phyloP scores from a whole-genome alignment of 2,797 vertebrate species.

The Pygocentrus nattereri region DNA sequence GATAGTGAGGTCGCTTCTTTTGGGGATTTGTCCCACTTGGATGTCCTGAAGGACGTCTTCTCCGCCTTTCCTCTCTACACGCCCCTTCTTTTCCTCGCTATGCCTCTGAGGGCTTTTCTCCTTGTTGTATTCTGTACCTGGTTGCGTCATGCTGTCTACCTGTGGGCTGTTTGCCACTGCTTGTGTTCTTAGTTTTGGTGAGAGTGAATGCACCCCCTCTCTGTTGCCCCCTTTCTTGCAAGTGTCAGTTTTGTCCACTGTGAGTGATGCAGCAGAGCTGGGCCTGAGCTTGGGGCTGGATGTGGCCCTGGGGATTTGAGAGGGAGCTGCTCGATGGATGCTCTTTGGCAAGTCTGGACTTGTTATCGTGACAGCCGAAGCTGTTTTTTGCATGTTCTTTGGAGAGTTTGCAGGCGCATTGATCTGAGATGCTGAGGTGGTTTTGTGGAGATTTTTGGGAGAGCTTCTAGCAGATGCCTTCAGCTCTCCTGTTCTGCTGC shows the following conservation, averaged over 20 bases:
- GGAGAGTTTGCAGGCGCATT: constrained; percentile 12
- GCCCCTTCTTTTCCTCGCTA: constrained; percentile 1
- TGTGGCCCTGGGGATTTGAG: constrained; percentile 34
- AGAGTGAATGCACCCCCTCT: not conserved
- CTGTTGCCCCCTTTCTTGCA: not conserved
- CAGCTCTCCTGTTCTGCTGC: constrained; percentile 2
- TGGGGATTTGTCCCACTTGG: not conserved
- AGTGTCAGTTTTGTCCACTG: constrained; percentile 18
- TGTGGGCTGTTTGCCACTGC: not conserved
- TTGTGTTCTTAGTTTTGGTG: not conserved
- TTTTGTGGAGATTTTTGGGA: constrained; percentile 30
- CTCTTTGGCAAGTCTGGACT: constrained; percentile 21
- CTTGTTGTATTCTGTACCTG: not conserved
- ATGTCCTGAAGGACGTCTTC: not conserved
- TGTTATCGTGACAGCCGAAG: constrained; percentile 25
- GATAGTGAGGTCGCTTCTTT: constrained; percentile 13
- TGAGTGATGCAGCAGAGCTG: not conserved
- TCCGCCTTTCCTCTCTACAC: not conserved
- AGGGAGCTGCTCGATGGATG: not conserved
- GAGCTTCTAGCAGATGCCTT: not conserved
- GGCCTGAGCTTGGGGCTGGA: constrained; percentile 37
- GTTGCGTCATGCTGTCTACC: not conserved
- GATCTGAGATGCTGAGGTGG: constrained; percentile 34
- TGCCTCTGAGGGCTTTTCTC: not conserved
- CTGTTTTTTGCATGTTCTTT: constrained; percentile 25